phyloP scores from a whole-genome alignment of 1,140 invertebrate species.

The Solenopsis fugax region DNA sequence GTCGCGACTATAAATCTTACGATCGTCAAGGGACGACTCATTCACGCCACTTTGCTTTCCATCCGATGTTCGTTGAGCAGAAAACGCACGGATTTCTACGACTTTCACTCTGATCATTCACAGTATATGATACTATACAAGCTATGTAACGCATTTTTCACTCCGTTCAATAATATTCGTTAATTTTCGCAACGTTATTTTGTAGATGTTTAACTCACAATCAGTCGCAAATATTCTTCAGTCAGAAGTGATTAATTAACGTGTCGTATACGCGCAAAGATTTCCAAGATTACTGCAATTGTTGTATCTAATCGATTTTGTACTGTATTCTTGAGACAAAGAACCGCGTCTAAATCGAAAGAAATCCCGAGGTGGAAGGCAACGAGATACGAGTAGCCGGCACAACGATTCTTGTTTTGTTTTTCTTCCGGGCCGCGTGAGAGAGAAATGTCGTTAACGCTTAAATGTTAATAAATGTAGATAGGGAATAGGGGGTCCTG shows the following conservation, averaged over 20 bases:
- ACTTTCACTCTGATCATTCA: slow-evolving; percentile 62
- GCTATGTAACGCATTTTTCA: not conserved
- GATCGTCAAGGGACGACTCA: slow-evolving; percentile 85
- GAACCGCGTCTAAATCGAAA: slow-evolving; percentile 56
- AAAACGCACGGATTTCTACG: slow-evolving; percentile 69
- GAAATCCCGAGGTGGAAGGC: slow-evolving; percentile 30
- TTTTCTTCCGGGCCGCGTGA: slow-evolving; percentile 64
- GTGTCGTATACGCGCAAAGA: not conserved
- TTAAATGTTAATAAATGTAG: slow-evolving; percentile 86
- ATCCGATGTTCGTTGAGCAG: slow-evolving; percentile 76
- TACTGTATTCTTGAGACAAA: slow-evolving; percentile 40
- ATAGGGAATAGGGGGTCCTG: slow-evolving; percentile 76
- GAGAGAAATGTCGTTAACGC: slow-evolving; percentile 85
- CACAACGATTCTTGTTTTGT: slow-evolving; percentile 69
- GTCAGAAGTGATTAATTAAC: slow-evolving; percentile 34
- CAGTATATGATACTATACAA: not conserved
- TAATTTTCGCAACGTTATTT: slow-evolving; percentile 14
- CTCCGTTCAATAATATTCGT: not conserved
- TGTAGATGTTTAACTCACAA: not conserved
- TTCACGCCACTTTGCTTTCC: slow-evolving; percentile 84
- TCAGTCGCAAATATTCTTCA: not conserved
- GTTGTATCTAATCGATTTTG: slow-evolving; percentile 48
- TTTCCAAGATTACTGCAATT: slow-evolving; percentile 22
- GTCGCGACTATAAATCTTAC: slow-evolving; percentile 85
- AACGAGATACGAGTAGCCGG: slow-evolving; percentile 28